Percentiles rank a stretch among this genome's conserved stretches.
phyloP scores from a whole-genome alignment of 2,113 vertebrate genomes.

The Xenopus laevis region DNA sequence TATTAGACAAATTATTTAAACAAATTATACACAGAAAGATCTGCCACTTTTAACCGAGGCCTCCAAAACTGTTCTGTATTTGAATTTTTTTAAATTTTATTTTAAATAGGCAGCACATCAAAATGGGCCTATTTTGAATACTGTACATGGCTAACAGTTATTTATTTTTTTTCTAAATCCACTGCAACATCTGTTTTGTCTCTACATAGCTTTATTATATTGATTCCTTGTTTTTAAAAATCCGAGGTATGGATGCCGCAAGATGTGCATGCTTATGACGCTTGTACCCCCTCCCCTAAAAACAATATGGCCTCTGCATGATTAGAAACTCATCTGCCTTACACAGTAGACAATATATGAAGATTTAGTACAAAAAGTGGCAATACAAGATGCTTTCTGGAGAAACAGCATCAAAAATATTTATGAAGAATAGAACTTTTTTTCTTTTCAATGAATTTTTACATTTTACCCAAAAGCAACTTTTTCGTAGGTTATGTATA shows the following conservation, averaged over 20 bases:
- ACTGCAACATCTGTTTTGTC: slow-evolving; percentile 89
- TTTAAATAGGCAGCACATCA: slow-evolving; percentile 95
- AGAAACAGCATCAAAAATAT: slow-evolving; percentile 97
- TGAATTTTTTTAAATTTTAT: slow-evolving; percentile 60
- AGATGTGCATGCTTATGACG: slow-evolving; percentile 93
- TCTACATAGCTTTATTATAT: slow-evolving; percentile 64
- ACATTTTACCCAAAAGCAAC: slow-evolving; percentile 48
- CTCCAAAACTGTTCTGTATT: slow-evolving; percentile 90
- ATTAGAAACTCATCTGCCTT: slow-evolving; percentile 79
- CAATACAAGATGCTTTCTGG: slow-evolving; percentile 89
- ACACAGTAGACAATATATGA: slow-evolving; percentile 85
- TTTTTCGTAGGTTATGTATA: neutral
- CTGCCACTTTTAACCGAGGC: slow-evolving; percentile 99
- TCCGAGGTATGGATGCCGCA: slow-evolving; percentile 80
- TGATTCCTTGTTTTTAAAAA: slow-evolving; percentile 46
- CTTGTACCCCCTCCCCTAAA: slow-evolving; percentile 74
- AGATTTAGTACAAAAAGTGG: slow-evolving; percentile 86
- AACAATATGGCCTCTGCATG: slow-evolving; percentile 72
- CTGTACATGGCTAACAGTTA: slow-evolving; percentile 86
- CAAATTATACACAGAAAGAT: slow-evolving; percentile 99
- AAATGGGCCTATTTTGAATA: slow-evolving; percentile 99
- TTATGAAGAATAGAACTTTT: slow-evolving; percentile 79
- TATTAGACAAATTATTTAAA: slow-evolving; percentile 99
- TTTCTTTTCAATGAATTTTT: slow-evolving; percentile 83
- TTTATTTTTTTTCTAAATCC: slow-evolving; percentile 73